Percentiles rank a stretch among this genome's conserved stretches.
phyloP scores from a whole-genome alignment of 2,888 invertebrate species.

The Apamea epomidion region DNA sequence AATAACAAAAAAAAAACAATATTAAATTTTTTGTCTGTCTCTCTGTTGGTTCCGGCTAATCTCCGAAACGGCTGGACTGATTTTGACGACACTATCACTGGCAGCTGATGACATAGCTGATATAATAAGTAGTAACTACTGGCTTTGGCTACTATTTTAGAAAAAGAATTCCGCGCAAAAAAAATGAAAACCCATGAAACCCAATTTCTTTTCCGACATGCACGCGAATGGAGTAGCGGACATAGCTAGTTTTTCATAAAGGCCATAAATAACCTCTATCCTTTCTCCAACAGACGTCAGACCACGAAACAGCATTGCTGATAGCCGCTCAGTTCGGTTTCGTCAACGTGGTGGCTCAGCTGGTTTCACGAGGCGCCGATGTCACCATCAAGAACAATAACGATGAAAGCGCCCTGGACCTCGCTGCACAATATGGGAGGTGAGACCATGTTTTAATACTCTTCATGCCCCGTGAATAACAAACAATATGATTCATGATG shows the following conservation, averaged over 20 bases:
- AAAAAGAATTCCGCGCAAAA: too few species aligned
- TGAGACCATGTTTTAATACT: constrained; percentile 68
- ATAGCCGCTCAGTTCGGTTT: constrained; percentile 98
- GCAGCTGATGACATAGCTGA: not conserved
- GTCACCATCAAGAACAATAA: constrained; percentile 96
- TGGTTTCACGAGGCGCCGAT: constrained; percentile 96
- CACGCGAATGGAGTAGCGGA: too few species aligned
- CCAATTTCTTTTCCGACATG: too few species aligned
- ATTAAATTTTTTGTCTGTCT: not conserved
- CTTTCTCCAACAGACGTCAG: constrained; percentile 91
- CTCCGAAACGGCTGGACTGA: not conserved
- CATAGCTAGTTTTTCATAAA: too few species aligned
- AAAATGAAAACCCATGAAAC: too few species aligned
- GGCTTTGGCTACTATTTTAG: not conserved
- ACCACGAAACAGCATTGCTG: constrained; percentile 97
- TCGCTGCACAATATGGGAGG: constrained; percentile 98
- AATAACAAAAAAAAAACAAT: not conserved
- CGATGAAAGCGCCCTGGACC: constrained; percentile 97
- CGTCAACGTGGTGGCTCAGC: constrained; percentile 94
- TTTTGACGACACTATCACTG: not conserved
- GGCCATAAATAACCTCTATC: not conserved
- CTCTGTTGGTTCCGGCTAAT: not conserved
- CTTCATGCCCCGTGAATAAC: not conserved
- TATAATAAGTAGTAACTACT: not conserved
- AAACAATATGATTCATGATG: not conserved